Evolutionary conservation across 1,140 invertebrate genomes (phyloP).

Genomic region (Drosophila varians): DNA sequence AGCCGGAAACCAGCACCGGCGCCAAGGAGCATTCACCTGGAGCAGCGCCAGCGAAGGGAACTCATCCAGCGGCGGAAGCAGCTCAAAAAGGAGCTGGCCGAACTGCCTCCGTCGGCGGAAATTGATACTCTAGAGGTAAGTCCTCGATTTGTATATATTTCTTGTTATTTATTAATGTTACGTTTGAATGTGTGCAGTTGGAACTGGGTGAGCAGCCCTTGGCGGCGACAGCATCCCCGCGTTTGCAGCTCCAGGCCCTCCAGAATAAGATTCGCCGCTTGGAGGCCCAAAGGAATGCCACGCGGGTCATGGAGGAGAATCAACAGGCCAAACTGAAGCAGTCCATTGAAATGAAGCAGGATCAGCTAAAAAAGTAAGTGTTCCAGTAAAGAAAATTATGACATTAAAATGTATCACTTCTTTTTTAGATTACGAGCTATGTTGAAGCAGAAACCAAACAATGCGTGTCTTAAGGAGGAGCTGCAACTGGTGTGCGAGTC

Average conservation of each 20-base stretch:
- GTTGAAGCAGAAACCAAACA: slow-evolving; percentile 84
- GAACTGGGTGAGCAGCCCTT: slow-evolving; percentile 28
- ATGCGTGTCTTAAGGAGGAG: slow-evolving; percentile 86
- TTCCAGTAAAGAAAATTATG: neutral
- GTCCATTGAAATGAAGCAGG: slow-evolving; percentile 82
- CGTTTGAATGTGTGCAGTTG: neutral
- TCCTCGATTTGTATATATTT: neutral
- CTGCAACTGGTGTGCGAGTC: slow-evolving; percentile 87
- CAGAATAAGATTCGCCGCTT: slow-evolving; percentile 75
- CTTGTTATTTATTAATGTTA: neutral
- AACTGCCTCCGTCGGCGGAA: slow-evolving; percentile 31
- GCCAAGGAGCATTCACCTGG: slow-evolving; percentile 84
- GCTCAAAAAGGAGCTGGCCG: slow-evolving; percentile 54
- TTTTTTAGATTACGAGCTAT: slow-evolving; percentile 85
- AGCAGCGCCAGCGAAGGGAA: slow-evolving; percentile 84
- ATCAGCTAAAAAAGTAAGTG: slow-evolving; percentile 74
- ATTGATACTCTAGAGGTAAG: slow-evolving; percentile 36
- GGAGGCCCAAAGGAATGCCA: slow-evolving; percentile 81
- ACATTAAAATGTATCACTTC: neutral
- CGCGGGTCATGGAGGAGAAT: slow-evolving; percentile 82
- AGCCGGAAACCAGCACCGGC: slow-evolving; percentile 74
- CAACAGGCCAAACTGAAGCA: slow-evolving; percentile 82
- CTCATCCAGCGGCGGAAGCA: slow-evolving; percentile 84
- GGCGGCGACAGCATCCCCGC: slow-evolving; percentile 11
- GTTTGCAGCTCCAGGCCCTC: slow-evolving; percentile 56